These are phyloP conservation scores for Xenopus tropicalis DNA, from an alignment of 2,113 vertebrate genomes.

Conservation along the genomic window UCB_Xtro_10.0 CM004447.2:161580001-161580500, in stretches of 20 bases:
- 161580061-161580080: no score
- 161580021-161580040: no score
- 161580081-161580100: no score
- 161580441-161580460: slow-evolving; percentile 80
- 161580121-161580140: no score
- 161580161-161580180: no score
- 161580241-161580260: slow-evolving; percentile 93
- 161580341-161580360: background rate
- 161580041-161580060: no score
- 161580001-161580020: background rate
- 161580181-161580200: no score
- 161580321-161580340: background rate
- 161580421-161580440: slow-evolving; percentile 90
- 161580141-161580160: no score
- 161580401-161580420: slow-evolving; percentile 81
- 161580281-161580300: slow-evolving; percentile 90
- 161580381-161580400: background rate
- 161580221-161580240: slow-evolving; percentile 92
- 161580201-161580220: background rate
- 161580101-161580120: no score
- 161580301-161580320: background rate
- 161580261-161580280: slow-evolving; percentile 90
- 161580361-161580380: no score
- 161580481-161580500: slow-evolving; percentile 90
- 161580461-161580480: slow-evolving; percentile 85